Evolutionary conservation across 2,113 vertebrate species (phyloP).

Genomic region (Prunella fulvescens): DNA sequence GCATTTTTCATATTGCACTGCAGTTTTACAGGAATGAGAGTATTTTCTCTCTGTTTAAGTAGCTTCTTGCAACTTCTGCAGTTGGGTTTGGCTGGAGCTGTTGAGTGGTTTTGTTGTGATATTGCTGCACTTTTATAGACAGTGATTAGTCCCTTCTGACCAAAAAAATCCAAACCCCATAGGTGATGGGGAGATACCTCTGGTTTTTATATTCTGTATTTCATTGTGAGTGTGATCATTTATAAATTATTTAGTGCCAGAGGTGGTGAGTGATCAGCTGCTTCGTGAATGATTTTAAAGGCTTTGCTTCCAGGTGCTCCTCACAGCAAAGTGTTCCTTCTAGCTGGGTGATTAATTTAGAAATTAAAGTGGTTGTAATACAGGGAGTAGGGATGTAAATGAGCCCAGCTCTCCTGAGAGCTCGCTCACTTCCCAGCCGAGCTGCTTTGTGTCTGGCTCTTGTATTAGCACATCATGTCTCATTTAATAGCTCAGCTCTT

Average conservation of each 20-base stretch:
- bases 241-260: neutral
- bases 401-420: neutral
- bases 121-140: neutral
- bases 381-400: neutral
- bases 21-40: neutral
- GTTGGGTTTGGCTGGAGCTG: neutral
- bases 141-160: neutral
- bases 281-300: neutral
- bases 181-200: neutral
- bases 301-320: neutral
- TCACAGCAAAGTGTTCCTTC: neutral
- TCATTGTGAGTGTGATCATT: neutral
- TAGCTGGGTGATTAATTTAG: neutral
- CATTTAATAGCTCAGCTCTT: constrained; percentile 1
- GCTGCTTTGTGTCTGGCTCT: neutral
- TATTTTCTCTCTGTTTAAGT: neutral
- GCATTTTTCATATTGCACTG: neutral
- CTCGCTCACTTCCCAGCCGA: constrained; percentile 30
- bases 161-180: neutral
- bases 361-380: neutral
- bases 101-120: neutral
- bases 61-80: neutral
- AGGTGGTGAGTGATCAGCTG: neutral
- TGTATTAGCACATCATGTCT: constrained; percentile 11
- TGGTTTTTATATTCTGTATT: neutral